phyloP scores from a whole-genome alignment of 2,888 invertebrate genomes.

The Flabesymbios commensalis region DNA sequence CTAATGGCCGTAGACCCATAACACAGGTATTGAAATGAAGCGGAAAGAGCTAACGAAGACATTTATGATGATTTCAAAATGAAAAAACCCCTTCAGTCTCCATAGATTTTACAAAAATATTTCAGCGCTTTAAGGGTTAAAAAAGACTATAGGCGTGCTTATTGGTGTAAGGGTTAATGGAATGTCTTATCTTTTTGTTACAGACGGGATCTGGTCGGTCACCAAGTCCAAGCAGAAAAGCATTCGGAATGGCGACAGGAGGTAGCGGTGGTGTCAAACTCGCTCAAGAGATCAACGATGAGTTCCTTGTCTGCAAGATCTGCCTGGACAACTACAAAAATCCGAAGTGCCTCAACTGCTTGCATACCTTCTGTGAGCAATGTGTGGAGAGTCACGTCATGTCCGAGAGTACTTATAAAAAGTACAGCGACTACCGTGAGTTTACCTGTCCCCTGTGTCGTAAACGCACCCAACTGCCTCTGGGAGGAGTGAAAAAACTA shows the following conservation, averaged over 20 bases:
- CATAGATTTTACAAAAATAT: no score
- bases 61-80: no score
- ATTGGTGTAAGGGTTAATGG: no score
- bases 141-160: no score
- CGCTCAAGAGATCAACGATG: conserved; percentile 61
- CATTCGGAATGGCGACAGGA: conserved; percentile 6
- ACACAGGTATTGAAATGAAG: no score
- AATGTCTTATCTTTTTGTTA: no score
- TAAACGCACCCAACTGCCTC: conserved; percentile 60
- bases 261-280: conserved; percentile 42
- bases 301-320: conserved; percentile 62
- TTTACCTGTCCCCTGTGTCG: conserved; percentile 62
- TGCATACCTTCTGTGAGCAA: conserved; percentile 61
- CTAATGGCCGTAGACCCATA: no score
- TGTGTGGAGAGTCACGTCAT: conserved; percentile 61
- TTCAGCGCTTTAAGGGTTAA: no score
- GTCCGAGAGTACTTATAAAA: conserved; percentile 61
- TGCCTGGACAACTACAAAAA: conserved; percentile 60
- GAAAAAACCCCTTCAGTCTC: no score
- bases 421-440: conserved; percentile 62
- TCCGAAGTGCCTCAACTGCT: conserved; percentile 61
- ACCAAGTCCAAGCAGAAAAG: neutral
- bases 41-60: no score
- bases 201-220: no score
- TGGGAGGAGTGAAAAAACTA: conserved; percentile 62